A percentile compares a stretch with the other conserved stretches of the same genome.
Evolutionary conservation across 2,888 invertebrate genomes (phyloP).

Genomic region (Dynastes tityus): DNA sequence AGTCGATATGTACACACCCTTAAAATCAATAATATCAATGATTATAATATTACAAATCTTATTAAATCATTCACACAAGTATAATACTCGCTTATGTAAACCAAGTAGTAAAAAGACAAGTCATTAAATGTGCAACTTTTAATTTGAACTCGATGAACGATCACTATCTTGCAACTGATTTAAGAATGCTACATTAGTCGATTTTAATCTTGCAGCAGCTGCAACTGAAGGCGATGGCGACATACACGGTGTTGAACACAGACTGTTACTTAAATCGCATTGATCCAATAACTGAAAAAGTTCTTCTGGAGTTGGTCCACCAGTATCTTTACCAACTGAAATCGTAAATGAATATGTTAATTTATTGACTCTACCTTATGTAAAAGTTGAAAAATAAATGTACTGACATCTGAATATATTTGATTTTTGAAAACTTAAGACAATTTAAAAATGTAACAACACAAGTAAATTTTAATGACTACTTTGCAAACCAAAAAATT

Average conservation of each 20-base stretch:
- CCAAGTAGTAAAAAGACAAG: too few species aligned
- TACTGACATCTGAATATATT: not conserved
- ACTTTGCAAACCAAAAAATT: too few species aligned
- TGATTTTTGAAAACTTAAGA: not conserved
- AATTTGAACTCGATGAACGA: constrained; percentile 57
- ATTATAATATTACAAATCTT: too few species aligned
- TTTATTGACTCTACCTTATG: constrained; percentile 2
- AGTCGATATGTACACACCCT: too few species aligned
- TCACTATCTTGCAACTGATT: constrained; percentile 71
- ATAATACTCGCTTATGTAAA: too few species aligned
- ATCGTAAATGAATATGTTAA: not conserved
- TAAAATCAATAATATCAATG: too few species aligned
- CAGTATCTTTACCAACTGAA: constrained; percentile 76
- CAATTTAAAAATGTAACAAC: too few species aligned
- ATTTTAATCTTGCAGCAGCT: constrained; percentile 72
- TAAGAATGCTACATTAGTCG: constrained; percentile 77
- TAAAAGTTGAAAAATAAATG: constrained; percentile 4
- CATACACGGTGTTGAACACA: constrained; percentile 84
- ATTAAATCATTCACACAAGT: too few species aligned
- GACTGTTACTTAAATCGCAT: constrained; percentile 91
- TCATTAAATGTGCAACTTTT: constrained; percentile 5
- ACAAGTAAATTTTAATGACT: too few species aligned
- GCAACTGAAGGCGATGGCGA: constrained; percentile 75
- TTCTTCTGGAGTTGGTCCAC: constrained; percentile 95
- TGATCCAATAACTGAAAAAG: constrained; percentile 92